A percentile compares a stretch with the other conserved stretches of the same genome.
Evolutionary conservation across 2,888 invertebrate genomes (phyloP).

Genomic region (Carcina quercana): DNA sequence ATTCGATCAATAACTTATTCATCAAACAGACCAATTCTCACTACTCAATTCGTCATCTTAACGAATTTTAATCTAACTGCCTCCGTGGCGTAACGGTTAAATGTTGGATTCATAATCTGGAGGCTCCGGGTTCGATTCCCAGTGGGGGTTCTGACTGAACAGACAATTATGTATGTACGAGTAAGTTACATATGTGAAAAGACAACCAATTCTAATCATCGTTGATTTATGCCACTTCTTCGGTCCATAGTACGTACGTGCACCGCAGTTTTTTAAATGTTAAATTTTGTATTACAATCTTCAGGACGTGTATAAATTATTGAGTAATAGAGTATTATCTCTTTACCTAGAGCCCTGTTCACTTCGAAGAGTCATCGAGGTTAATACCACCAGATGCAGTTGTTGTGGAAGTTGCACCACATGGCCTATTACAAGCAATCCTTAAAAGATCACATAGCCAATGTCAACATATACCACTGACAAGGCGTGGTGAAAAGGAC

Average conservation of each 20-base stretch:
- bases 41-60: too few species aligned
- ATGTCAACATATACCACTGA: conserved; percentile 80
- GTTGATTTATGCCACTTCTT: not conserved
- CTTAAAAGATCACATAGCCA: conserved; percentile 80
- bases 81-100: too few species aligned
- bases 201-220: not conserved
- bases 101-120: too few species aligned
- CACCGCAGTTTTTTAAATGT: not conserved
- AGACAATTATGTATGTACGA: too few species aligned
- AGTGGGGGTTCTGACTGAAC: too few species aligned
- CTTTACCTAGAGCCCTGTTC: conserved; percentile 65
- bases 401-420: conserved; percentile 90
- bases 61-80: too few species aligned
- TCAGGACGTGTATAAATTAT: not conserved
- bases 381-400: conserved; percentile 85
- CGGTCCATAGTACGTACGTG: not conserved
- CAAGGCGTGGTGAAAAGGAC: conserved; percentile 78
- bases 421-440: conserved; percentile 88
- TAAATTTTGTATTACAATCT: not conserved
- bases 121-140: too few species aligned
- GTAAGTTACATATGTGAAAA: not conserved
- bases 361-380: conserved; percentile 84
- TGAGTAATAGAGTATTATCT: not conserved
- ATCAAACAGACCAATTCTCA: not conserved
- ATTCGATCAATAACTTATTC: not conserved